A percentile compares a stretch with the other conserved stretches of the same genome.
Conservation (phyloP, 37 sponge, comb jelly and placozoan genomes). For the Theonella swinhoei region DNA sequence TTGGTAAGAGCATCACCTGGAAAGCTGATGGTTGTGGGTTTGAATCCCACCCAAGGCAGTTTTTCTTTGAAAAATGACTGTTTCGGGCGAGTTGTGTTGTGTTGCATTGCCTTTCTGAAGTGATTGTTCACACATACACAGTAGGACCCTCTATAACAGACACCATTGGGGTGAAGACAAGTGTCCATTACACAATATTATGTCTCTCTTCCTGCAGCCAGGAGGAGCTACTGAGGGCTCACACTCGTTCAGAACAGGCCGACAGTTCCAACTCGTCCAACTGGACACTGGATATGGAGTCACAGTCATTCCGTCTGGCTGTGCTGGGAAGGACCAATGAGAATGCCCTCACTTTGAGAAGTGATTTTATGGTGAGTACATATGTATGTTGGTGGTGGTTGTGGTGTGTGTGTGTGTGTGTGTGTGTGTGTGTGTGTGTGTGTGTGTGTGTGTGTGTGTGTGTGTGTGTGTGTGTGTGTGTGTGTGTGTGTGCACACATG, state of each 20-base stretch:
- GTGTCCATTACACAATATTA: no score
- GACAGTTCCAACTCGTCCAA: neutral
- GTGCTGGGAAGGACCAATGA: conserved; percentile 17
- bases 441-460: neutral
- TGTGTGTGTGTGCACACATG: neutral
- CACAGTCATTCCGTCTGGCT: conserved; percentile 27
- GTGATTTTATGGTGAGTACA: conserved; percentile 60
- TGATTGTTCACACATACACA: no score
- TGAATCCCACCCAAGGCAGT: no score
- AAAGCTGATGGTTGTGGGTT: no score
- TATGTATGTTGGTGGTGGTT: neutral
- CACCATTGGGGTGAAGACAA: no score
- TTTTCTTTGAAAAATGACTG: no score
- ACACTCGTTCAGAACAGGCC: neutral
- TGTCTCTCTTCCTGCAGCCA: no score
- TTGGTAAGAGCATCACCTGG: no score
- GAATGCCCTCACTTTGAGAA: conserved; percentile 26
- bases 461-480: neutral
- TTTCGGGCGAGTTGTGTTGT: no score
- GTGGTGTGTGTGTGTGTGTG: neutral
- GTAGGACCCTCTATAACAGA: no score
- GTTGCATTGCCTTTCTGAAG: no score
- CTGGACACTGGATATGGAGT: conserved; percentile 27
- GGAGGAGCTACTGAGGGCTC: neutral
- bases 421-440: conserved; percentile 9